These are phyloP conservation scores for Drosophila setosimentum DNA, from an alignment of 2,888 invertebrate species.

Conservation along the genomic window DNA sequence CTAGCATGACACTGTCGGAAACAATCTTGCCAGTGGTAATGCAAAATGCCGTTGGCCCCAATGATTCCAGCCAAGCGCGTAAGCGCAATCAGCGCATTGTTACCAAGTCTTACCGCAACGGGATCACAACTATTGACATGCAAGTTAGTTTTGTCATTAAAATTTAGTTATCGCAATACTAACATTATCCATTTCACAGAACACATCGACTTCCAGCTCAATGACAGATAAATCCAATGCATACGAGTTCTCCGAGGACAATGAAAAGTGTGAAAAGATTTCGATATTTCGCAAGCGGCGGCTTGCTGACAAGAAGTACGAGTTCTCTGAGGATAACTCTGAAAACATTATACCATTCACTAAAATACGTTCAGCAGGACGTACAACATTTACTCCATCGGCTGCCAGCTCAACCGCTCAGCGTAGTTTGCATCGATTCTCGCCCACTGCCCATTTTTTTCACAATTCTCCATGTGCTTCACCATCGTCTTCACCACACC, in stretches of 20 bases:
- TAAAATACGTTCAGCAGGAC: conserved; percentile 81
- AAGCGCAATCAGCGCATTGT: conserved; percentile 83
- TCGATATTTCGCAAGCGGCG: conserved; percentile 93
- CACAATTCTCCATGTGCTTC: conserved; percentile 85
- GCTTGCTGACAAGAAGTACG: conserved; percentile 96
- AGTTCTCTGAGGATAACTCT: conserved; percentile 92
- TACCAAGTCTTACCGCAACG: conserved; percentile 84
- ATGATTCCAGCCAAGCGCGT: conserved; percentile 71
- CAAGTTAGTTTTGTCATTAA: conserved; percentile 55
- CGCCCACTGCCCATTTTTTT: conserved; percentile 81
- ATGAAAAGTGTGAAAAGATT: conserved; percentile 94
- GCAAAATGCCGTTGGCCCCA: conserved; percentile 32
- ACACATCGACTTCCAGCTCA: conserved; percentile 86
- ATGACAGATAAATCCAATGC: conserved; percentile 87
- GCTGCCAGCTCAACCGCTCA: conserved; percentile 50
- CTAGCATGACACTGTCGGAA: conserved; percentile 46
- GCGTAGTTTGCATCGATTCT: conserved; percentile 72
- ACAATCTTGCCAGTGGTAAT: conserved; percentile 52
- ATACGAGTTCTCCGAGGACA: conserved; percentile 94
- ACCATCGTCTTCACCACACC: conserved; percentile 84
- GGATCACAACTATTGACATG: conserved; percentile 83
- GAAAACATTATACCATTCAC: conserved; percentile 87
- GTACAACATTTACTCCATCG: conserved; percentile 51
- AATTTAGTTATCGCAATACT: background rate
- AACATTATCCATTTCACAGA: conserved; percentile 22